Conservation (phyloP, 2,113 vertebrate species). For the Bubalus kerabau region DNA sequence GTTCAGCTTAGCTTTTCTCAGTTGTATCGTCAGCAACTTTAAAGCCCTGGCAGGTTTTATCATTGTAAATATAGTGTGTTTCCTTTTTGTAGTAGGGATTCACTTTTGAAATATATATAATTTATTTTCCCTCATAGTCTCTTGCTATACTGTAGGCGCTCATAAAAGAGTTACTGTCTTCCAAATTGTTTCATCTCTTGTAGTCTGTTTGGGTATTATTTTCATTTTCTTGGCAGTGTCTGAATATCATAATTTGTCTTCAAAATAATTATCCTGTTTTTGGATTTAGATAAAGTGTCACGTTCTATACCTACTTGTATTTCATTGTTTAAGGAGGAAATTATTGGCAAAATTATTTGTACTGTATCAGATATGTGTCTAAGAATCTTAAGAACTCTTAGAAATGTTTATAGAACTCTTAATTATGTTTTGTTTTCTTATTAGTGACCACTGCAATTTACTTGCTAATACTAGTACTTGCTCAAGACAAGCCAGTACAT, state of each 20-base stretch:
- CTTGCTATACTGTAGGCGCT: conserved; percentile 26
- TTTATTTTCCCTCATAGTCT: conserved; percentile 5
- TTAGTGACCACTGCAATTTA: conserved; percentile 3
- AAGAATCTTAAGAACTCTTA: neutral
- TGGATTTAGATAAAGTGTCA: conserved; percentile 29
- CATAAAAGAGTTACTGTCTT: conserved; percentile 34
- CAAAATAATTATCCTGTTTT: conserved; percentile 34
- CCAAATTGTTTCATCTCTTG: conserved; percentile 12
- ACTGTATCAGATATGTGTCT: neutral
- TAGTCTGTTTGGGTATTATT: neutral
- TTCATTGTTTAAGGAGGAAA: neutral
- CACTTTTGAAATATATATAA: conserved; percentile 26
- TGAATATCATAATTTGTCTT: conserved; percentile 31
- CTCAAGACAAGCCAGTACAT: conserved; percentile 16
- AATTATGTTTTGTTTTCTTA: neutral
- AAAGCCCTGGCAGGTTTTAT: conserved; percentile 38
- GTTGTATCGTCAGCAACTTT: neutral
- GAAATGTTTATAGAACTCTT: neutral
- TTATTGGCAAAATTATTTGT: conserved; percentile 28
- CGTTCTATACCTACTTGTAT: neutral
- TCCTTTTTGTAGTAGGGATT: conserved; percentile 28
- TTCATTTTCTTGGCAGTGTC: conserved; percentile 33
- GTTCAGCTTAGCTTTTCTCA: neutral
- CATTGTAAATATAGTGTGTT: conserved; percentile 39
- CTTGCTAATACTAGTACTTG: conserved; percentile 2